A percentile compares a stretch with the other conserved stretches of the same genome.
Conservation (phyloP, 2,113 vertebrate species). For the Penelope pileata region DNA sequence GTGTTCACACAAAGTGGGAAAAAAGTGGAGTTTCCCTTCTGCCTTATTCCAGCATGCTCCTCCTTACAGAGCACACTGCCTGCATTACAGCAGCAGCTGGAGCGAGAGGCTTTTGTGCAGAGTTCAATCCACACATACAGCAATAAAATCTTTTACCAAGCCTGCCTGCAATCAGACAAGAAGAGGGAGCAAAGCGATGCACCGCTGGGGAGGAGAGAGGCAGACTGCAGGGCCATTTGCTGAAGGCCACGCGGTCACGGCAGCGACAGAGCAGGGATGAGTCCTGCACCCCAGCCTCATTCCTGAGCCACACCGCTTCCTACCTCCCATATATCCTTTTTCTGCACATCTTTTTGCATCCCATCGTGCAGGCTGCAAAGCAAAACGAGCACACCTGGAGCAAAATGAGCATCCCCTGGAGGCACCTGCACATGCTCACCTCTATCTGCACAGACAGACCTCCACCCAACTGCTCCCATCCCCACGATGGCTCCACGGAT, state of each 20-base stretch:
- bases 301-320: not conserved
- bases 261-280: not conserved
- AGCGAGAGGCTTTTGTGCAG: slow-evolving; percentile 13
- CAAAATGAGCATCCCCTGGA: not conserved
- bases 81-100: not conserved
- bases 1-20: not conserved
- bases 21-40: not conserved
- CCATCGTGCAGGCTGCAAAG: not conserved
- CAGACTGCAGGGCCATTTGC: not conserved
- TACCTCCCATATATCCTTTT: not conserved
- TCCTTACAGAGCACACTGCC: not conserved
- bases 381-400: not conserved
- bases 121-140: slow-evolving; percentile 28
- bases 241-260: not conserved
- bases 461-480: not conserved
- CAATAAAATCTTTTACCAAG: slow-evolving; percentile 42
- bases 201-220: not conserved
- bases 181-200: slow-evolving; percentile 8
- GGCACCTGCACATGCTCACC: not conserved
- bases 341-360: not conserved
- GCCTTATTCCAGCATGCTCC: not conserved
- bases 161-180: slow-evolving; percentile 35
- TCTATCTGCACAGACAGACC: accelerated
- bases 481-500: not conserved
- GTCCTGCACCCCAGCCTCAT: not conserved